phyloP scores from a whole-genome alignment of 2,888 invertebrate species.

The Ctenicera cuprea region DNA sequence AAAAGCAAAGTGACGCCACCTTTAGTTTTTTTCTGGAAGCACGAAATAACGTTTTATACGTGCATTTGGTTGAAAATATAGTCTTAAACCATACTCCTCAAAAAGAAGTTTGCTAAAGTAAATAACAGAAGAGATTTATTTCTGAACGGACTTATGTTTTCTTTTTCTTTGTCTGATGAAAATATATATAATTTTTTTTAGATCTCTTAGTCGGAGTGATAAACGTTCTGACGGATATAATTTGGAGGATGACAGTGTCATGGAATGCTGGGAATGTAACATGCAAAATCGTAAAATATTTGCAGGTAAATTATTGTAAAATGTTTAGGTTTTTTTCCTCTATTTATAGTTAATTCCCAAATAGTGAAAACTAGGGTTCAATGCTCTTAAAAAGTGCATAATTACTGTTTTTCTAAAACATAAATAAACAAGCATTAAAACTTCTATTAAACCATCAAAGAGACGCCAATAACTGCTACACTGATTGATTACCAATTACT shows the following conservation, averaged over 20 bases:
- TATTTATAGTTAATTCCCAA: slow-evolving; percentile 70
- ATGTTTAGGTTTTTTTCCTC: no score
- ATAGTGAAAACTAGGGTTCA: slow-evolving; percentile 74
- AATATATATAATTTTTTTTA: slow-evolving; percentile 73
- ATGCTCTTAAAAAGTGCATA: no score
- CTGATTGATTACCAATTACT: no score
- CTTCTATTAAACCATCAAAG: background rate
- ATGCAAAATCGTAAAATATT: slow-evolving; percentile 88
- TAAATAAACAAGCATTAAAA: slow-evolving; percentile 25
- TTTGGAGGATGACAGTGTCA: slow-evolving; percentile 89
- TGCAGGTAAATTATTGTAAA: slow-evolving; percentile 20
- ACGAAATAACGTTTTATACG: no score
- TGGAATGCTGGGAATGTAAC: slow-evolving; percentile 92
- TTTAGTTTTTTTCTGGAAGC: no score
- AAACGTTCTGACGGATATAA: slow-evolving; percentile 89
- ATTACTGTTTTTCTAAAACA: slow-evolving; percentile 27
- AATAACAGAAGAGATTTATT: no score
- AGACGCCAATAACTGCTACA: no score
- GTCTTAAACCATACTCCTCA: no score
- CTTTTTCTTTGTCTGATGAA: background rate
- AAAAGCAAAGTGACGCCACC: no score
- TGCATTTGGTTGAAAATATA: no score
- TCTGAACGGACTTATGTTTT: background rate
- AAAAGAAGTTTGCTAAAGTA: no score
- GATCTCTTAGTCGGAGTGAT: slow-evolving; percentile 92